Evolutionary conservation across 2,888 invertebrate species (phyloP), one percentile per base, ranked within the genome.

Genomic region (Ophonus ardosiacus): DNA sequence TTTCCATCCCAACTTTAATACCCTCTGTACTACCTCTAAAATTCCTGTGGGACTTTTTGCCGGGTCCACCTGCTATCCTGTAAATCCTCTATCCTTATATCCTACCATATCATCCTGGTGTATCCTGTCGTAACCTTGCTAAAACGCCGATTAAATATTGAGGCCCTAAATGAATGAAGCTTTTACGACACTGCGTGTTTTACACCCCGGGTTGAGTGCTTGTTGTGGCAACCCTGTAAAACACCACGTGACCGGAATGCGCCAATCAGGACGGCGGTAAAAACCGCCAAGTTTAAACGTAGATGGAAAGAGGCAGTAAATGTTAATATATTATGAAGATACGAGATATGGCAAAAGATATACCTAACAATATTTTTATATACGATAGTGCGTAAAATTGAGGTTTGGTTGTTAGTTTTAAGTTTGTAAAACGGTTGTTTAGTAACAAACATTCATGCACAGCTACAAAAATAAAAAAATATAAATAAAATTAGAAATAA

Each of bases 91-190:
- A 31, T 31, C 21, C 21, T 21, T 21, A 21, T 21, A 21, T 21
- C 31, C 31, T 31, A 5, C 31, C 31, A 31, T 31, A 31, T 31
- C 31, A 31, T 31, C 31, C 31, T 31, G 3, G 31, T 31, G 31
- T 31, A 31, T 31, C 31, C 31, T 31, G 31, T 51, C 43, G 13
- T 51, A 51, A 10, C 43, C 43, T 51, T 51, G 13, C 79, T 79
- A 59, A 79, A 79, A 79, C 79, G 31, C 79, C 59, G 57, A 79
- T 82, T 82, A 82, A 82, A 82, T 82, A 82, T 82, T 82, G 71
- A 82, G n/a, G 57, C 17, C 15, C 8, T 81, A 82, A 82, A 82
- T 82, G 82, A 82, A 82, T 82, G 71, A 82, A 82, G 71, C 82
- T 71, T 82, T 82, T 82, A 82, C 71, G 82, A 82, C 51, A 71